Conservation (phyloP, 2,113 vertebrate species). For the Tapirus terrestris region DNA sequence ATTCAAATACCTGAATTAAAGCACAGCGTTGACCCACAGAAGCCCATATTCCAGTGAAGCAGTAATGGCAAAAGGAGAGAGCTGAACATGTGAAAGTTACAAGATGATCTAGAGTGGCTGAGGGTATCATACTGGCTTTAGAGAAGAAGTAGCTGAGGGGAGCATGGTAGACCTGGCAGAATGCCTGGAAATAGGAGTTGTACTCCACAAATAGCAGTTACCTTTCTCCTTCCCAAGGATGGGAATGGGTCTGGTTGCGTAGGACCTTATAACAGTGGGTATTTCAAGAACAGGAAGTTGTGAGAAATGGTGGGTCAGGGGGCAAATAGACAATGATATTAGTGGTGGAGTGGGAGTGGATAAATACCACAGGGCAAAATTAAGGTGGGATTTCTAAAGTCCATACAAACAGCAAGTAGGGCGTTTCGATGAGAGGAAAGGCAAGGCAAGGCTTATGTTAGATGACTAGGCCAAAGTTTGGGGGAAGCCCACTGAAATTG, state of each 20-base stretch:
- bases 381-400: not conserved
- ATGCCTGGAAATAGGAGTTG: not conserved
- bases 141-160: not conserved
- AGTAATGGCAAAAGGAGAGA: not conserved
- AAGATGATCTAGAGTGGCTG: not conserved
- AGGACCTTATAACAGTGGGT: not conserved
- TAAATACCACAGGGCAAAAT: not conserved
- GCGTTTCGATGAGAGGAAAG: not conserved
- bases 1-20: not conserved
- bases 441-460: not conserved
- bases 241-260: not conserved
- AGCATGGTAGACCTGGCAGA: not conserved
- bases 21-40: not conserved
- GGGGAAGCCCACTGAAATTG: not conserved
- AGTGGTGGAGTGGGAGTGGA: not conserved
- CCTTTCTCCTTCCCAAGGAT: not conserved
- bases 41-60: not conserved
- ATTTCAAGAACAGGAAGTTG: not conserved
- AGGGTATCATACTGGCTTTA: not conserved
- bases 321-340: not conserved
- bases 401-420: not conserved
- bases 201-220: not conserved
- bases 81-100: not conserved
- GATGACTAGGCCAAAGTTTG: not conserved
- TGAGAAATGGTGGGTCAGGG: not conserved